Evolutionary conservation across 2,888 invertebrate genomes (phyloP).

Genomic region (Drosophila aldrichi): DNA sequence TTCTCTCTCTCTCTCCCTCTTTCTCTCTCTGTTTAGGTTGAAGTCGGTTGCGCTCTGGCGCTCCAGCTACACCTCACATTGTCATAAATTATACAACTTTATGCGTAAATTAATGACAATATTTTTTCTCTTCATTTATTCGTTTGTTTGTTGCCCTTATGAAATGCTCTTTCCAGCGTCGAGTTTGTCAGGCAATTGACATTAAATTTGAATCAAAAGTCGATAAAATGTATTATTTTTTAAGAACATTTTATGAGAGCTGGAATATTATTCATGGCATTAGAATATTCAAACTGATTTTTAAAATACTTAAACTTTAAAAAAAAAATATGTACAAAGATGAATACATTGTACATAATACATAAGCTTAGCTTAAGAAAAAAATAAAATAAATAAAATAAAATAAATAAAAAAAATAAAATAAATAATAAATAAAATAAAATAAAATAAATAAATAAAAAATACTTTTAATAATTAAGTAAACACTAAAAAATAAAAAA

Average conservation of each 20-base stretch:
- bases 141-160: constrained; percentile 43
- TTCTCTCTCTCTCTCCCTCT: not conserved
- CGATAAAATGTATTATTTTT: not conserved
- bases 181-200: not conserved
- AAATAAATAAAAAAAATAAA: too few relatives aligned
- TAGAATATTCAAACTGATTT: not conserved
- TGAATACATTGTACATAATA: too few relatives aligned
- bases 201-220: not conserved
- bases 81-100: constrained; percentile 84
- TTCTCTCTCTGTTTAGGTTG: not conserved
- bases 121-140: constrained; percentile 51
- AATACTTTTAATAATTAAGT: too few relatives aligned
- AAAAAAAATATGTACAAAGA: too few relatives aligned
- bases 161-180: constrained; percentile 14
- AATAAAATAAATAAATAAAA: too few relatives aligned
- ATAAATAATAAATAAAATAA: too few relatives aligned
- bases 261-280: not conserved
- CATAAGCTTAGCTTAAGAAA: too few relatives aligned
- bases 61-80: constrained; percentile 79
- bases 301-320: not conserved
- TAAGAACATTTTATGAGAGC: not conserved
- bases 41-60: constrained; percentile 62
- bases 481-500: too few relatives aligned
- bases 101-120: constrained; percentile 84
- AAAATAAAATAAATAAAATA: too few relatives aligned